Evolutionary conservation across 2,888 invertebrate species (phyloP).

Genomic region (Eupithecia pulchellata): DNA sequence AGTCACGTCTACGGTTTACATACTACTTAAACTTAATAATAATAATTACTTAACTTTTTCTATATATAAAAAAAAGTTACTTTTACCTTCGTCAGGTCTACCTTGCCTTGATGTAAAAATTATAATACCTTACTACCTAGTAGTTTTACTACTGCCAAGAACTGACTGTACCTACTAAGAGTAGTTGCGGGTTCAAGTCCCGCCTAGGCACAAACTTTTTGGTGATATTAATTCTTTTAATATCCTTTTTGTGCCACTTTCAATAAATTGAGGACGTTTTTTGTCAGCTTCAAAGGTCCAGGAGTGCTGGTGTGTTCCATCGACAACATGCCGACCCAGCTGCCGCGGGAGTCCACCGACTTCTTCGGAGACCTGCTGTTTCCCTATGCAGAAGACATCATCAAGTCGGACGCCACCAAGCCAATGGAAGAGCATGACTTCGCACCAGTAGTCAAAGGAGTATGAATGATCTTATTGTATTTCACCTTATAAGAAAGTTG

Average conservation of each 20-base stretch:
- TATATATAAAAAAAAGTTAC: too few relatives aligned
- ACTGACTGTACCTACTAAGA: too few relatives aligned
- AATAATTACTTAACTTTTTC: too few relatives aligned
- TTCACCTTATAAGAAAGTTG: neutral
- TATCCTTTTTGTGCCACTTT: neutral
- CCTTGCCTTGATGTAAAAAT: too few relatives aligned
- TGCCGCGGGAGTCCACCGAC: constrained; percentile 98
- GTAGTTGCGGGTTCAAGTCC: too few relatives aligned
- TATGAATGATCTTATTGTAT: constrained; percentile 54
- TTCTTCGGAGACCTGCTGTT: constrained; percentile 97
- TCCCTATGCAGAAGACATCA: constrained; percentile 95
- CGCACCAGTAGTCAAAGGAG: constrained; percentile 88
- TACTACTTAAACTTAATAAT: too few relatives aligned
- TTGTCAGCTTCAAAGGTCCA: constrained; percentile 94
- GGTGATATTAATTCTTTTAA: too few relatives aligned
- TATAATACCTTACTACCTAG: too few relatives aligned
- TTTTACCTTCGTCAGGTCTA: too few relatives aligned
- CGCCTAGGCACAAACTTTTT: too few relatives aligned
- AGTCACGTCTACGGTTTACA: too few relatives aligned
- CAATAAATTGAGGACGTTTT: neutral
- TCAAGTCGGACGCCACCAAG: constrained; percentile 92
- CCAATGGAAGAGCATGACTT: constrained; percentile 92
- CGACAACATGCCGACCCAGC: constrained; percentile 99
- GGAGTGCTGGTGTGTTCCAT: constrained; percentile 99
- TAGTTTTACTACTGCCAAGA: too few relatives aligned